Conservation (phyloP, 2,888 invertebrate genomes). For the Macaria liturata region DNA sequence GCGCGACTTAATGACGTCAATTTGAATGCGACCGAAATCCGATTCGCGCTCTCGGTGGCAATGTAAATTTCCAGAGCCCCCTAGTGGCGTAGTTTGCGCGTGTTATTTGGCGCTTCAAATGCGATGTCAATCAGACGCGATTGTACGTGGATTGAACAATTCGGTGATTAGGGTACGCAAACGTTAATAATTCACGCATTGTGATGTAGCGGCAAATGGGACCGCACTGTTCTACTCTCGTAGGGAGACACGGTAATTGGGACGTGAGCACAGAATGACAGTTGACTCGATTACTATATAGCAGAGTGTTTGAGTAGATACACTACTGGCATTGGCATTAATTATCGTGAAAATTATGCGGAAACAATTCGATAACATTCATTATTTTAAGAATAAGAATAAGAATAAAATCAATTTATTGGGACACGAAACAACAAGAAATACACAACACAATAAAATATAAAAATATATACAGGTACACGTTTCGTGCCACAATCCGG, state of each 20-base stretch:
- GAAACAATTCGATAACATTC: too few species aligned
- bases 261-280: slow-evolving; percentile 10
- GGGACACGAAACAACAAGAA: too few species aligned
- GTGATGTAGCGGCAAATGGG: slow-evolving; percentile 24
- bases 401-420: too few species aligned
- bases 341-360: too few species aligned
- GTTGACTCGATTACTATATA: not conserved
- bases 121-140: slow-evolving; percentile 58
- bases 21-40: slow-evolving; percentile 61
- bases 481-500: too few species aligned
- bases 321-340: too few species aligned
- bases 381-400: too few species aligned
- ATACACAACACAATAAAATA: too few species aligned
- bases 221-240: slow-evolving; percentile 8
- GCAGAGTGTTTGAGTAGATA: too few species aligned
- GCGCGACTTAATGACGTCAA: slow-evolving; percentile 64
- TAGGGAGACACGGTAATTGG: slow-evolving; percentile 9
- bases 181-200: slow-evolving; percentile 26
- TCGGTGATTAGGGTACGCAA: slow-evolving; percentile 37
- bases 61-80: slow-evolving; percentile 61
- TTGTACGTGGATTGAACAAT: slow-evolving; percentile 37
- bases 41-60: slow-evolving; percentile 51
- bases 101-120: slow-evolving; percentile 63
- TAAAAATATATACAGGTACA: too few species aligned
- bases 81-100: slow-evolving; percentile 55